These are phyloP conservation scores for Sminthurinus aureus DNA, from an alignment of 2,888 invertebrate genomes.

Conservation along the genomic window DNA sequence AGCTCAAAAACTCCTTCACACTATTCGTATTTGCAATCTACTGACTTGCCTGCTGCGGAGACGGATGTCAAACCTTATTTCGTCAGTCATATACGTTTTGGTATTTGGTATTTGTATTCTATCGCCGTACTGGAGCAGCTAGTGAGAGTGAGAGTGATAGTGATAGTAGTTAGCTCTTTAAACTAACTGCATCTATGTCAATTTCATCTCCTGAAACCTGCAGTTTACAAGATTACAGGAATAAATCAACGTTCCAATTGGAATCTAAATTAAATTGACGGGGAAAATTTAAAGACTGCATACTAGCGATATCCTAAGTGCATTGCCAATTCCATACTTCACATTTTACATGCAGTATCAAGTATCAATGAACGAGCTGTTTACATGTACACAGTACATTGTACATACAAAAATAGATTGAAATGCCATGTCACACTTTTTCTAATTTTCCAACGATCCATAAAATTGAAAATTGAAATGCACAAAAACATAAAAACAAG, in stretches of 20 bases:
- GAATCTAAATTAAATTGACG: slow-evolving; percentile 36
- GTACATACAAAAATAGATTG: neutral
- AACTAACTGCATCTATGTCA: neutral
- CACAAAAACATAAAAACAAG: too few species aligned
- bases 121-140: neutral
- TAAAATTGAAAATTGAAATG: too few species aligned
- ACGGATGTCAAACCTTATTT: too few species aligned
- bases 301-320: neutral
- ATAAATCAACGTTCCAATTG: slow-evolving; percentile 28
- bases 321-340: neutral
- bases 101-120: too few species aligned
- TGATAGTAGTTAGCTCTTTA: neutral
- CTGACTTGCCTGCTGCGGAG: too few species aligned
- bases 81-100: too few species aligned
- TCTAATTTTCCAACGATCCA: too few species aligned
- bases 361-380: too few species aligned
- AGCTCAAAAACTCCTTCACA: neutral
- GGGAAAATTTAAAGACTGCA: slow-evolving; percentile 24
- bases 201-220: slow-evolving; percentile 16
- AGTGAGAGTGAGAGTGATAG: neutral
- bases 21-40: too few species aligned
- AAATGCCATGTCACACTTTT: too few species aligned
- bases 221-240: too few species aligned
- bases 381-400: neutral
- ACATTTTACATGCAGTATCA: too few species aligned